These are phyloP conservation scores for Linurgus olivaceus DNA, from an alignment of 2,797 vertebrate species.

Conservation along the genomic window DNA sequence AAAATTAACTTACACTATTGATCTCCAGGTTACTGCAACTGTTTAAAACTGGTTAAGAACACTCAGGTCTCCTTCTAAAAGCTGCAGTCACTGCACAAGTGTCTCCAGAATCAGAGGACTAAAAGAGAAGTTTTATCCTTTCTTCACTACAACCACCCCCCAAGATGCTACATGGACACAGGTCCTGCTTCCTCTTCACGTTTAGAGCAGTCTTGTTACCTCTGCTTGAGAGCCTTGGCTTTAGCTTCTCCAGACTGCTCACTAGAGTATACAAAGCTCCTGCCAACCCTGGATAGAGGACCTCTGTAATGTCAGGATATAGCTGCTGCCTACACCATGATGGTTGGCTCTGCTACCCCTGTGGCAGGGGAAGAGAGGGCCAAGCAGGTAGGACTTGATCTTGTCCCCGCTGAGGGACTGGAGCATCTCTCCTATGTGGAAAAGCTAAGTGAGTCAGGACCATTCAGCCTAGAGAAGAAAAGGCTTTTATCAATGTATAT, in stretches of 20 bases:
- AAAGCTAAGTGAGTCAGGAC: not conserved
- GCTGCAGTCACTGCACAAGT: not conserved
- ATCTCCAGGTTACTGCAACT: not conserved
- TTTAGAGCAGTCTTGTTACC: not conserved
- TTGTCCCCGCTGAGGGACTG: not conserved
- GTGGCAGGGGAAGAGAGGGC: not conserved
- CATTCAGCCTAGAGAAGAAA: not conserved
- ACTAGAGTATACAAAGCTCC: not conserved
- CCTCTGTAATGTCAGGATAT: not conserved
- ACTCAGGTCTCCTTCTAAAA: not conserved
- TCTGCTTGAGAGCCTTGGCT: not conserved
- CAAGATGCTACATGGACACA: not conserved
- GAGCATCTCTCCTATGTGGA: not conserved
- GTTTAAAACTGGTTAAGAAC: not conserved
- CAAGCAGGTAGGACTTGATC: not conserved
- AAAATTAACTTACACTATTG: not conserved
- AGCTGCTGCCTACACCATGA: not conserved
- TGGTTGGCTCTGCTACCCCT: not conserved
- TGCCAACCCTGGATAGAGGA: not conserved
- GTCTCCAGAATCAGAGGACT: not conserved
- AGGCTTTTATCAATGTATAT: not conserved
- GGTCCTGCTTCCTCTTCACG: not conserved
- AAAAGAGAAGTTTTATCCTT: not conserved
- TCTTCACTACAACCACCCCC: fast-evolving
- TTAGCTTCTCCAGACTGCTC: not conserved